Evolutionary conservation across 2,888 invertebrate genomes (phyloP).

Genomic region (Pelosia muscerda): DNA sequence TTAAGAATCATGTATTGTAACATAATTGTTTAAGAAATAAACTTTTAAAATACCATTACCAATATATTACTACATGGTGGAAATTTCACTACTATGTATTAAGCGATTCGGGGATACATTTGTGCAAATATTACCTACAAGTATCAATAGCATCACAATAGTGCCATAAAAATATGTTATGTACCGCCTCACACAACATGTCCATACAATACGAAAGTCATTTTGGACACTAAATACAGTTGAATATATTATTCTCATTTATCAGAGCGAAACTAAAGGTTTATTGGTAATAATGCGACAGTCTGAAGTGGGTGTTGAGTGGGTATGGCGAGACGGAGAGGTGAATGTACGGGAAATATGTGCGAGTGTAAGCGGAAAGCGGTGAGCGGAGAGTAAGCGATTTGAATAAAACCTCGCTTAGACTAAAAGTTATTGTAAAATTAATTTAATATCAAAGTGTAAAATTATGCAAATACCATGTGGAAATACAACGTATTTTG

Average conservation of each 20-base stretch:
- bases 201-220: neutral
- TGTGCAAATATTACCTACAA: neutral
- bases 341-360: conserved; percentile 44
- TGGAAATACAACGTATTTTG: too few relatives aligned
- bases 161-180: neutral
- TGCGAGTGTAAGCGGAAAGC: conserved; percentile 36
- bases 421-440: neutral
- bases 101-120: too few relatives aligned
- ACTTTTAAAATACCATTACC: too few relatives aligned
- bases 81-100: too few relatives aligned
- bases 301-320: conserved; percentile 67
- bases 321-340: conserved; percentile 65
- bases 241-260: conserved; percentile 20
- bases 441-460: too few relatives aligned
- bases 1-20: too few relatives aligned
- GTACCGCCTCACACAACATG: conserved; percentile 1
- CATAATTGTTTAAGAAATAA: too few relatives aligned
- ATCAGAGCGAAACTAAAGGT: conserved; percentile 36
- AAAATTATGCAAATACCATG: too few relatives aligned
- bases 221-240: conserved; percentile 4
- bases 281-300: conserved; percentile 68
- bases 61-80: too few relatives aligned
- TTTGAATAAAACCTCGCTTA: neutral
- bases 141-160: conserved; percentile 5
- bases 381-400: conserved; percentile 35